A percentile compares a stretch with the other conserved stretches of the same genome.
phyloP scores from a whole-genome alignment of 2,797 vertebrate genomes.

The Masticophis lateralis region DNA sequence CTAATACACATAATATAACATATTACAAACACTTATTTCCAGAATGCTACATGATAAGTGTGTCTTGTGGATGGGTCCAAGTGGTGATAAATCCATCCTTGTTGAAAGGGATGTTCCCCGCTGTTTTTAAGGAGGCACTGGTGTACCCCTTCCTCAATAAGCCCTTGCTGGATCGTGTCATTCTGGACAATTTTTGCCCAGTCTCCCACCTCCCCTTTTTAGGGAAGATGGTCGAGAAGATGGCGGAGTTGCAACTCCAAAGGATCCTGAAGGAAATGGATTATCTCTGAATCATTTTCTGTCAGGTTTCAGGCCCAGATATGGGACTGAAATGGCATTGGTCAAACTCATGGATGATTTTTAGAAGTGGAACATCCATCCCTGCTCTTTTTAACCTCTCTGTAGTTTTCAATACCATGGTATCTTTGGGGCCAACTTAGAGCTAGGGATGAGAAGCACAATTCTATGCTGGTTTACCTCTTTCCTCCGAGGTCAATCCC shows the following conservation, averaged over 20 bases:
- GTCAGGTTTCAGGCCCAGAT: neutral
- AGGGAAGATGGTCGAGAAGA: neutral
- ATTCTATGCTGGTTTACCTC: neutral
- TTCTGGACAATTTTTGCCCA: neutral
- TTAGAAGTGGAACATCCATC: neutral
- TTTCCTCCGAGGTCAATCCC: neutral
- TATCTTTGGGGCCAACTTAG: neutral
- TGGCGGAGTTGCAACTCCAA: neutral
- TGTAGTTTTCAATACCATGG: neutral
- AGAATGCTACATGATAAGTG: neutral
- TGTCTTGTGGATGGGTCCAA: neutral
- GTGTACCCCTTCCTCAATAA: neutral
- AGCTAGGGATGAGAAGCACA: neutral
- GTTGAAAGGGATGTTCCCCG: neutral
- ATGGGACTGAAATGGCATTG: neutral
- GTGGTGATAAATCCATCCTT: neutral
- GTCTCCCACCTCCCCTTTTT: neutral
- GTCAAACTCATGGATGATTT: neutral
- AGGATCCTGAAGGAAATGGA: neutral
- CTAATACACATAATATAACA: neutral
- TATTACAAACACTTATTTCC: neutral
- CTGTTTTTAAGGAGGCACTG: neutral
- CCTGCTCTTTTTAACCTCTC: neutral
- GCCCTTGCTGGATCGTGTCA: neutral
- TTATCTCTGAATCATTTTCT: neutral